Base-by-base conservation (phyloP, 2,113 vertebrate genomes). In the Struthidea cinerea region DNA sequence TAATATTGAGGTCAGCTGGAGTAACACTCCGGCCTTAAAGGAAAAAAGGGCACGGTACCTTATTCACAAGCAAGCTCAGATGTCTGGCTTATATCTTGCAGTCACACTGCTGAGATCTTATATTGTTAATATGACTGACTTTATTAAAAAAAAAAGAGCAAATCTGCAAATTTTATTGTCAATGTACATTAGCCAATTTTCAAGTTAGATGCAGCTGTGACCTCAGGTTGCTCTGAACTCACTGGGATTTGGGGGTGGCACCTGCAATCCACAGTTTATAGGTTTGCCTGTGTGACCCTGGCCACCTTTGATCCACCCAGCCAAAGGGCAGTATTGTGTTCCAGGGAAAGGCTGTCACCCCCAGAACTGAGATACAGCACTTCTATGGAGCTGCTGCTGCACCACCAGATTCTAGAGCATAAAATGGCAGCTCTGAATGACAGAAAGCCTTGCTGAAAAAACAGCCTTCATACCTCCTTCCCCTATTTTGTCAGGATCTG, bases 1-100 rank as follows among this genome's bases (percentile, higher is more conserved):
- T 94, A 80, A 96, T 97, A 97, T 97, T 97, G 92, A 96, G 97
- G 92, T 97, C 96, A 97, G 90, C 90, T 90, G 82, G 73, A 89
- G 84, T 85, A 92, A 55, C 84, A 65, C 76, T 93, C 87, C 2
- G 42, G 80, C 56, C 93, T 96, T 92, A 86, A 85, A 96, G 95
- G 85, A 81, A 91, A 93, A 90, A 94, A 90, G 84, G 76, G 50
- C 8, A 1, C 6, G 2, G 19, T 55, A 35, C 78, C 83, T 96
- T 73, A 82, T 70, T 90, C 63, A 53, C 76, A 84, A 33, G 87
- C 67, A 90, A 91, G 56, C 55, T 61, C 74, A 85, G 68, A 78
- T 59, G 61, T 90, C 69, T 91, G 8, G 60, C 83, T 73, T 89
- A 12, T 47, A 27, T 77, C 88, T 94, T 90, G 76, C 64, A 92